Evolutionary conservation across 1,140 invertebrate species (phyloP).

Genomic region (Anoplolepis gracilipes): DNA sequence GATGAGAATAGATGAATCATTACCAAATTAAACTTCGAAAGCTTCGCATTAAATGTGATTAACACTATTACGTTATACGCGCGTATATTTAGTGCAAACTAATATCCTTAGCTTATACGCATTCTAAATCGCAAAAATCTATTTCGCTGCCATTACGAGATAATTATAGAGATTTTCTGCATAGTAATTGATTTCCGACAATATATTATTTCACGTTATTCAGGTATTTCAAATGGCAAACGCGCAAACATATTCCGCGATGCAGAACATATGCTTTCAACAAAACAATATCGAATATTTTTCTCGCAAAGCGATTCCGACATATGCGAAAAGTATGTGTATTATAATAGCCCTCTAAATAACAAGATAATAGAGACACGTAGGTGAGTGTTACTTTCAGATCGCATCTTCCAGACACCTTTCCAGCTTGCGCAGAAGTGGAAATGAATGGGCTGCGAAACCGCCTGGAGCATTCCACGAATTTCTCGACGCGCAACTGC

Average conservation of each 20-base stretch:
- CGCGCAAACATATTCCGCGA: background rate
- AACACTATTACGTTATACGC: background rate
- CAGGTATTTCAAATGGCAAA: constrained; percentile 33
- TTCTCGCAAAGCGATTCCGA: background rate
- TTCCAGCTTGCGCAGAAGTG: constrained; percentile 35
- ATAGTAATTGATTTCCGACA: constrained; percentile 17
- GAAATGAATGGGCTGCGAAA: constrained; percentile 58
- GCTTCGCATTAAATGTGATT: background rate
- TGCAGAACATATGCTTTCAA: background rate
- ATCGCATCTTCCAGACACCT: constrained; percentile 46
- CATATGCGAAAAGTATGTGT: background rate
- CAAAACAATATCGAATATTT: background rate
- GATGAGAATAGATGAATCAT: constrained; percentile 5
- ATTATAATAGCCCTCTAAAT: constrained; percentile 40
- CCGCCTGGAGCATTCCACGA: constrained; percentile 53
- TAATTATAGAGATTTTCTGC: background rate
- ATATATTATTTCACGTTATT: background rate
- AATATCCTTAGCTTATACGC: background rate
- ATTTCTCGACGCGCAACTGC: constrained; percentile 52
- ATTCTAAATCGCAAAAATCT: constrained; percentile 10
- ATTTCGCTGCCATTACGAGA: background rate
- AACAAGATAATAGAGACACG: constrained; percentile 62
- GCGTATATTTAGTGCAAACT: background rate
- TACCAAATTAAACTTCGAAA: background rate
- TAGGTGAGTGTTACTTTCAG: background rate